A percentile compares a stretch with the other conserved stretches of the same genome.
Evolutionary conservation across 2,797 vertebrate genomes (phyloP).

Genomic region (Leptatherina wallacei): DNA sequence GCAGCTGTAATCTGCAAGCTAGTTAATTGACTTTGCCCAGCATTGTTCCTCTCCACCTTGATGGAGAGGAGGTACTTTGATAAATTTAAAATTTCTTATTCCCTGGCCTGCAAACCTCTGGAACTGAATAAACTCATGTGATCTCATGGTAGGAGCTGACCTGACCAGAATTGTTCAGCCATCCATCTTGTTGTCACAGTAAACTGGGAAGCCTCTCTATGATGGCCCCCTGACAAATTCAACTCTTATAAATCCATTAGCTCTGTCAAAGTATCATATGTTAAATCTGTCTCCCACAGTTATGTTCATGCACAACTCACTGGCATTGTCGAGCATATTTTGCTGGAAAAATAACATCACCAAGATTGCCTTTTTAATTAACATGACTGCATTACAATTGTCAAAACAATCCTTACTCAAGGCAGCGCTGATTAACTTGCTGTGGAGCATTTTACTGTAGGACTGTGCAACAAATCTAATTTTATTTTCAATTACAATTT

Average conservation of each 20-base stretch:
- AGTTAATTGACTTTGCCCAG: slow-evolving; percentile 82
- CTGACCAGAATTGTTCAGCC: slow-evolving; percentile 33
- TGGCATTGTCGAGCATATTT: slow-evolving; percentile 12
- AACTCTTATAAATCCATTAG: slow-evolving; percentile 25
- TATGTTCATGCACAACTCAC: neutral
- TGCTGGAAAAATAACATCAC: neutral
- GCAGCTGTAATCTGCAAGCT: slow-evolving; percentile 78
- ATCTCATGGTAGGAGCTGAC: slow-evolving; percentile 29
- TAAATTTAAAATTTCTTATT: slow-evolving; percentile 66
- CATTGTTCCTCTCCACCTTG: slow-evolving; percentile 69
- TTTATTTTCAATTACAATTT: neutral
- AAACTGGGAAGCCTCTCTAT: slow-evolving; percentile 7
- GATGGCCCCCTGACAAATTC: slow-evolving; percentile 19
- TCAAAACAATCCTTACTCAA: slow-evolving; percentile 5
- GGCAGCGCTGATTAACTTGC: neutral
- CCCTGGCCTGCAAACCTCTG: slow-evolving; percentile 24
- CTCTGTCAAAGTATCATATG: slow-evolving; percentile 24
- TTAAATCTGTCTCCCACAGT: slow-evolving; percentile 31
- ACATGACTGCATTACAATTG: neutral
- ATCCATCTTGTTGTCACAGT: slow-evolving; percentile 42
- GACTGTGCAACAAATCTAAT: neutral
- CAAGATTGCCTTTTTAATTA: slow-evolving; percentile 12
- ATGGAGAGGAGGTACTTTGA: slow-evolving; percentile 56
- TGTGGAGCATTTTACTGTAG: neutral
- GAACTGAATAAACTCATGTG: neutral